Evolutionary conservation across 2,888 invertebrate species (phyloP), one percentile per base, ranked within the genome.

Genomic region (Acleris sparsana): DNA sequence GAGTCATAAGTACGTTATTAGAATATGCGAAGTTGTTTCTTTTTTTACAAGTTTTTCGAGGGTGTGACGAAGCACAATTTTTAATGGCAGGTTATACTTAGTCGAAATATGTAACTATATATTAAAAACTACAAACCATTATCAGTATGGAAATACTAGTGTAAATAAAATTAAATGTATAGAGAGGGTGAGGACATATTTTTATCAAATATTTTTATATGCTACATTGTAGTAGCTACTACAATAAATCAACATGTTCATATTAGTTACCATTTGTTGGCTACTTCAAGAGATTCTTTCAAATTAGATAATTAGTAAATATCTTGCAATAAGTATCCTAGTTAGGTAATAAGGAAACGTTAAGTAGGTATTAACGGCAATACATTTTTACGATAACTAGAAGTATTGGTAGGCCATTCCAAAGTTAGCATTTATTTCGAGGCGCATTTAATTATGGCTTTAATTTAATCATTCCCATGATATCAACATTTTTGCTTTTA

Each of bases 141-240:
- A 75, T 79, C 73, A 73, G 72, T 73, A 60, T 87, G 87, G 88
- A 89, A 79, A 86, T 88, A 87, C 72, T 59, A 67, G 63, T 88
- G 87, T 89, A 89, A 80, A 89, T 89, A 86, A 77, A 75, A 70
- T 71, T 78, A 74, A 77, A 75, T 89, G 87, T 90, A 89, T 86
- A 89, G 88, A 90, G 87, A 89, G 82, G 63, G 64, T 75, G 73
- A 75, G 76, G 74, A 81, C 78, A 88, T 90, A 90, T 89, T 89
- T 90, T 89, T 88, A 83, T 85, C 80, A 73, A 80, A 80, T 89
- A 89, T 89, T 89, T 90, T 90, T 90, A 84, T 90, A 89, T 80
- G 79, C 73, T 17, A 20, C 53, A 55, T 39, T 13, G 39, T 39
- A 46, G 46, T 46, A n/a, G 17, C 46, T 2, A 39, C 39, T 13